Base-by-base conservation (phyloP, 2,113 vertebrate genomes). In the Potamarius usumacintae region DNA sequence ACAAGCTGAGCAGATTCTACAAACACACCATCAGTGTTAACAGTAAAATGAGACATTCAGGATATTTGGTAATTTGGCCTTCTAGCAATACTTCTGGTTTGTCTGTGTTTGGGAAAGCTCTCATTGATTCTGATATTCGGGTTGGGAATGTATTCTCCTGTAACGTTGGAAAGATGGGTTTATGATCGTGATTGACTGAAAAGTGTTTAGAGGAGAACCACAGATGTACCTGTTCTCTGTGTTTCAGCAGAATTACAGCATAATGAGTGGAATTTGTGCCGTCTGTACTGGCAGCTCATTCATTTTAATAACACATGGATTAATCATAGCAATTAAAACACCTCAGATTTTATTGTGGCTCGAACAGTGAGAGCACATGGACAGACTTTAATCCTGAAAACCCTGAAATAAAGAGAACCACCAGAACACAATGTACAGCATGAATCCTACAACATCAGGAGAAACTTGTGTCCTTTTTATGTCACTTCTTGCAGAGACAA, bases 281-380 rank as follows among this genome's bases (percentile, higher is more conserved):
- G 34, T 62, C 80, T 22, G 10, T 63, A 48, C 60, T 25, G 18
- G 22, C 42, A 53, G 63, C 62, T 52, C 5, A 0, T 69, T 69
- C 15, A 30, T 20, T 69, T 67, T 27, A 69, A 53, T 69, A 69
- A 53, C 42, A 52, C 11, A 27, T 20, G 4, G 62, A 83, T n/a
- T 67, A 67, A 83, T 50, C 57, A 60, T 20, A 12, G 22, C 25
- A 50, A 67, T 67, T 67, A 50, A 67, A 52, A 18, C 60, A 53
- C 25, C 42, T 83, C 30, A 63, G 34, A 48, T 65, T n/a, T 67
- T 2, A 22, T 27, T 25, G 11, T 30, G 53, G n/a, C 78, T 80
- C 15, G 12, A 30, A 58, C n/a, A 30, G 53, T 80, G 78, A 80
- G 25, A 58, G 27, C 78, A 80, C 53, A 55, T 80, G 78, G 78